phyloP scores from a whole-genome alignment of 2,888 invertebrate genomes.

The Pristionchus entomophagus region DNA sequence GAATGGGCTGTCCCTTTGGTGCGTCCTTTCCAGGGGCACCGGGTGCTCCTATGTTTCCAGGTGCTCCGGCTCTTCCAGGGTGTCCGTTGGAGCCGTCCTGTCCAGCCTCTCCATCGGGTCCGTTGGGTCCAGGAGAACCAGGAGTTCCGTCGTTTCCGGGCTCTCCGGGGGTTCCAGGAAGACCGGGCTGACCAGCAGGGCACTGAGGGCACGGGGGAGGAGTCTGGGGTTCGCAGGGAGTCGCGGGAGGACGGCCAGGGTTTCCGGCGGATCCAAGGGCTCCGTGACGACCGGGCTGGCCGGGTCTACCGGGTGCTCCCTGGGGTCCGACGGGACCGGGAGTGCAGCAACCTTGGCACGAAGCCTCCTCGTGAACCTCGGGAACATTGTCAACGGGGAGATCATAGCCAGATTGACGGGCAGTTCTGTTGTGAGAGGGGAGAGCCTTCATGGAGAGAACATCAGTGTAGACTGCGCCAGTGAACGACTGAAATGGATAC shows the following conservation, averaged over 20 bases:
- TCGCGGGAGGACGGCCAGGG: slow-evolving; percentile 3
- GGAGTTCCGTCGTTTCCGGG: slow-evolving; percentile 23
- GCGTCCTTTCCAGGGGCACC: slow-evolving; percentile 35
- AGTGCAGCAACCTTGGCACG: slow-evolving; percentile 28
- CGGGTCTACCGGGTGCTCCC: slow-evolving; percentile 24
- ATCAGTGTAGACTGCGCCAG: not conserved
- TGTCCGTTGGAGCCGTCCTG: slow-evolving; percentile 2
- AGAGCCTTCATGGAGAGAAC: slow-evolving; percentile 33
- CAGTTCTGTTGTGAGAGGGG: slow-evolving; percentile 19
- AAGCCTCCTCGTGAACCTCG: not conserved
- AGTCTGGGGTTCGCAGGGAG: slow-evolving; percentile 25
- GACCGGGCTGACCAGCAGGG: not conserved
- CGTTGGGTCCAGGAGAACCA: not conserved
- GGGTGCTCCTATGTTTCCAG: slow-evolving; percentile 54
- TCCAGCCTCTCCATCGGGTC: slow-evolving; percentile 23
- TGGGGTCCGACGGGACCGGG: slow-evolving; percentile 41
- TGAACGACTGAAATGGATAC: slow-evolving; percentile 28
- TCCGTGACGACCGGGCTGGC: not conserved
- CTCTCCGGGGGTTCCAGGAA: not conserved
- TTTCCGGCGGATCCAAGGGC: slow-evolving; percentile 39
- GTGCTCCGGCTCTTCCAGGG: slow-evolving; percentile 51
- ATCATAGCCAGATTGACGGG: slow-evolving; percentile 36
- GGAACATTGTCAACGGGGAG: not conserved
- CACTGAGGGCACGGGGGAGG: slow-evolving; percentile 34
- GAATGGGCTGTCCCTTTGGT: not conserved